Percentiles rank a stretch among this genome's conserved stretches.
phyloP scores from a whole-genome alignment of 2,888 invertebrate genomes.

The Holacanthella duospinosa region DNA sequence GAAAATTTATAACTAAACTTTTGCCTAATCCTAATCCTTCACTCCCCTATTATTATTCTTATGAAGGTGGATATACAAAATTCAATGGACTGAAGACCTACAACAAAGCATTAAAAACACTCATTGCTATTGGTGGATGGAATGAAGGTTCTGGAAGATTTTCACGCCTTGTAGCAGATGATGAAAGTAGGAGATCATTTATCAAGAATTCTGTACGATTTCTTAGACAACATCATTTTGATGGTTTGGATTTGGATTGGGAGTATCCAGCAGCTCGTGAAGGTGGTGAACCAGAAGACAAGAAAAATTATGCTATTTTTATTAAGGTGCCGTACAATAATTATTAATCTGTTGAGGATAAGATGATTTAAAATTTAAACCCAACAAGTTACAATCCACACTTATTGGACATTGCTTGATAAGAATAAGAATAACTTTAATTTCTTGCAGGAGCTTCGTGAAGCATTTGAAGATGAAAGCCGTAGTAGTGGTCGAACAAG shows the following conservation, averaged over 20 bases:
- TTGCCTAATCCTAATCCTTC: neutral
- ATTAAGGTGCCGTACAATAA: slow-evolving; percentile 51
- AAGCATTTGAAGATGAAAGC: slow-evolving; percentile 78
- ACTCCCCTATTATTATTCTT: neutral
- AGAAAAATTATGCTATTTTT: slow-evolving; percentile 74
- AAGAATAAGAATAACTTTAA: too few relatives aligned
- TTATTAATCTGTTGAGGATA: too few relatives aligned
- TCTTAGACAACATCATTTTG: slow-evolving; percentile 80
- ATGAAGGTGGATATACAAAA: slow-evolving; percentile 69
- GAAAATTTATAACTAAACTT: neutral
- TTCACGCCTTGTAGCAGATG: slow-evolving; percentile 74
- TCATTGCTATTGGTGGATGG: slow-evolving; percentile 89
- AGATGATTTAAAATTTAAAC: too few relatives aligned
- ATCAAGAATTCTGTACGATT: slow-evolving; percentile 61
- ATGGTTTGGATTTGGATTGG: slow-evolving; percentile 84
- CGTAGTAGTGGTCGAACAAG: slow-evolving; percentile 68
- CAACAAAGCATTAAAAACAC: slow-evolving; percentile 78
- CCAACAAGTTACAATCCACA: neutral
- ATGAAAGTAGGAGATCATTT: slow-evolving; percentile 65
- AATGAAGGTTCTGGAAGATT: slow-evolving; percentile 83
- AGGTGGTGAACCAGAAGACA: slow-evolving; percentile 63
- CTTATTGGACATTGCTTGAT: neutral
- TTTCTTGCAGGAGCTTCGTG: slow-evolving; percentile 58
- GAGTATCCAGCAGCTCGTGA: slow-evolving; percentile 74
- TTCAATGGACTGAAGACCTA: slow-evolving; percentile 86